A percentile compares a stretch with the other conserved stretches of the same genome.
Evolutionary conservation across 2,888 invertebrate genomes (phyloP).

Genomic region (Plagiodera versicolora): DNA sequence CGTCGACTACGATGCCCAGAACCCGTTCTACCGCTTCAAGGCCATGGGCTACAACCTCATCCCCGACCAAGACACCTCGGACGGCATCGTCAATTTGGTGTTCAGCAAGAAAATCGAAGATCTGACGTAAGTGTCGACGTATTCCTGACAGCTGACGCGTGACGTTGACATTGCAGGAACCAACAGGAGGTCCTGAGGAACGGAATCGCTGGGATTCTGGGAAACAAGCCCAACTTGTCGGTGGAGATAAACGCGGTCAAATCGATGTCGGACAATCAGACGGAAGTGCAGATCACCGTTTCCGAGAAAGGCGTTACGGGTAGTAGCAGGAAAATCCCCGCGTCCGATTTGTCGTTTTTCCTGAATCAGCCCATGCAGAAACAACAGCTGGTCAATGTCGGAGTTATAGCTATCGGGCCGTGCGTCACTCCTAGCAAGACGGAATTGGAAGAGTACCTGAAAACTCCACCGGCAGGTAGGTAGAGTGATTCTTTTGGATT

Average conservation of each 20-base stretch:
- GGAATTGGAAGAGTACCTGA: slow-evolving; percentile 83
- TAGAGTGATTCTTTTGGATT: no score
- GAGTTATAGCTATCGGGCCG: slow-evolving; percentile 71
- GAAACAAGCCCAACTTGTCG: slow-evolving; percentile 81
- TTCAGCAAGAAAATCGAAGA: slow-evolving; percentile 83
- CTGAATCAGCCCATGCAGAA: slow-evolving; percentile 72
- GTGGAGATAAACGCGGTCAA: slow-evolving; percentile 78
- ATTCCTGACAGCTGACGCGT: no score
- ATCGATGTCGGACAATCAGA: slow-evolving; percentile 75
- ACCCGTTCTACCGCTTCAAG: slow-evolving; percentile 92
- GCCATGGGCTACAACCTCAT: slow-evolving; percentile 91
- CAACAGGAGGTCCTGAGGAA: slow-evolving; percentile 72
- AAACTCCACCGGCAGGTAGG: slow-evolving; percentile 80
- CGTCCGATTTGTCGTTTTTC: slow-evolving; percentile 71
- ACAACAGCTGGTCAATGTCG: slow-evolving; percentile 71
- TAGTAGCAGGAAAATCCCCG: slow-evolving; percentile 69
- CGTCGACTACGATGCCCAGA: slow-evolving; percentile 83
- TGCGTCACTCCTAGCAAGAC: slow-evolving; percentile 76
- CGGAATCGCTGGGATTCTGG: slow-evolving; percentile 71
- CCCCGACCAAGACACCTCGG: slow-evolving; percentile 84
- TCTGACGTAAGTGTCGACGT: slow-evolving; percentile 70
- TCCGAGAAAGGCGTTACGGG: slow-evolving; percentile 70
- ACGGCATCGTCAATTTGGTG: slow-evolving; percentile 84
- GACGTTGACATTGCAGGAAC: slow-evolving; percentile 53
- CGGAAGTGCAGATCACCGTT: slow-evolving; percentile 73